A percentile compares a stretch with the other conserved stretches of the same genome.
Conservation (phyloP, 2,888 invertebrate genomes). For the Linyphia triangularis region DNA sequence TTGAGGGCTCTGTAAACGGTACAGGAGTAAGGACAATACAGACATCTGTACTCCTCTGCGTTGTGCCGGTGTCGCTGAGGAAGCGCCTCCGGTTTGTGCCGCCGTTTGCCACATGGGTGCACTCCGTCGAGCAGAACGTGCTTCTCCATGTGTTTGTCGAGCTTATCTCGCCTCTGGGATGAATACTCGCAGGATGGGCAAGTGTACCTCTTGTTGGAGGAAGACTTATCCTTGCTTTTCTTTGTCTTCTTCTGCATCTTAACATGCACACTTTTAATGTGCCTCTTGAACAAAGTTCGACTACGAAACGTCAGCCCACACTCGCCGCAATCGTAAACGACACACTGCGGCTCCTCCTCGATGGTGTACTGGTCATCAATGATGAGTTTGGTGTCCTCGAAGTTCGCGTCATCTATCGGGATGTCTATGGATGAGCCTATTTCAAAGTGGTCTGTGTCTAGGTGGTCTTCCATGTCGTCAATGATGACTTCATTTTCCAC, state of each 20-base stretch:
- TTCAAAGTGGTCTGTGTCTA: conserved; percentile 62
- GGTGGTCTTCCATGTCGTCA: conserved; percentile 66
- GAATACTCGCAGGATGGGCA: conserved; percentile 79
- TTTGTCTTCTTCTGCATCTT: conserved; percentile 68
- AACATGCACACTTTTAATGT: conserved; percentile 80
- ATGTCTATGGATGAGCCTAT: conserved; percentile 69
- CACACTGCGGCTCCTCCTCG: conserved; percentile 22
- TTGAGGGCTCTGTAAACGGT: conserved; percentile 83
- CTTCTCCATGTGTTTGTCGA: conserved; percentile 81
- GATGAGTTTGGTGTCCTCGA: conserved; percentile 75
- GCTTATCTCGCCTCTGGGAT: conserved; percentile 80
- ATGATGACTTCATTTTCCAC: conserved; percentile 77
- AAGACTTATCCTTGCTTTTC: conserved; percentile 20
- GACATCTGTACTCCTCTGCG: conserved; percentile 83
- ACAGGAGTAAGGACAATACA: conserved; percentile 82
- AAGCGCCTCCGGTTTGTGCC: conserved; percentile 79
- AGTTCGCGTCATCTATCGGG: conserved; percentile 67
- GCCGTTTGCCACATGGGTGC: conserved; percentile 81
- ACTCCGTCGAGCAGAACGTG: conserved; percentile 81
- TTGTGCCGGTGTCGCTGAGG: conserved; percentile 80
- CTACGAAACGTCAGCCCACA: conserved; percentile 81
- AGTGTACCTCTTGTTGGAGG: conserved; percentile 78
- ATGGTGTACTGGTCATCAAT: conserved; percentile 74
- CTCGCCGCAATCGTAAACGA: conserved; percentile 81
- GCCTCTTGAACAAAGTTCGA: conserved; percentile 80